Percentiles rank a stretch among this genome's conserved stretches.
Conservation (phyloP, 2,888 invertebrate species). For the Tipula vernalis region DNA sequence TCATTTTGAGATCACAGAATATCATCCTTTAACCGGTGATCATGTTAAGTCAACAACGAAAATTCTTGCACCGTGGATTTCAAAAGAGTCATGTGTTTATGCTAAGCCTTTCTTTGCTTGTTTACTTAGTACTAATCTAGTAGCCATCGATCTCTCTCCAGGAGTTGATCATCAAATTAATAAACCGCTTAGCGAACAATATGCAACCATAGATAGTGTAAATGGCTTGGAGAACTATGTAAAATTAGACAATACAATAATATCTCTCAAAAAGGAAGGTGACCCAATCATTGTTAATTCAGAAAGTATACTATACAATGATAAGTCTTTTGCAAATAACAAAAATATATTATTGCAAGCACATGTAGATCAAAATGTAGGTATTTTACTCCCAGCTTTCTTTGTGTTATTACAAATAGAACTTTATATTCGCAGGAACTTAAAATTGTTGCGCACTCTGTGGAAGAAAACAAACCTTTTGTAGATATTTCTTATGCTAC, state of each 20-base stretch:
- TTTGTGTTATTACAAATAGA: background rate
- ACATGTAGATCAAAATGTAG: slow-evolving; percentile 7
- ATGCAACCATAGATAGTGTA: background rate
- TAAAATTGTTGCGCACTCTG: background rate
- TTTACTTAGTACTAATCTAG: slow-evolving; percentile 43
- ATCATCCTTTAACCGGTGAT: slow-evolving; percentile 47
- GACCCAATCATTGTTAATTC: background rate
- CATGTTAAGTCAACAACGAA: slow-evolving; percentile 40
- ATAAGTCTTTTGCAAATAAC: background rate
- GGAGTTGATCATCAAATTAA: slow-evolving; percentile 21
- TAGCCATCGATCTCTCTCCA: slow-evolving; percentile 48
- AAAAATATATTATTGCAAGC: slow-evolving; percentile 12
- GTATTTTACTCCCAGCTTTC: background rate
- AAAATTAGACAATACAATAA: background rate
- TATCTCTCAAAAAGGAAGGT: background rate
- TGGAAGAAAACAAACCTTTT: slow-evolving; percentile 19
- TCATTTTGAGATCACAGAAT: slow-evolving; percentile 52
- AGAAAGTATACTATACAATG: background rate
- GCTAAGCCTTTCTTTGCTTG: slow-evolving; percentile 54
- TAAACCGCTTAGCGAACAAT: background rate
- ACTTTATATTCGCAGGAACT: slow-evolving; percentile 18
- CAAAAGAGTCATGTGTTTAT: slow-evolving; percentile 47
- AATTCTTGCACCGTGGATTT: slow-evolving; percentile 50
- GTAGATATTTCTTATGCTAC: slow-evolving; percentile 36
- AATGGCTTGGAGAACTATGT: background rate